Evolutionary conservation across 2,888 invertebrate species (phyloP).

Genomic region (Acronicta aceris): DNA sequence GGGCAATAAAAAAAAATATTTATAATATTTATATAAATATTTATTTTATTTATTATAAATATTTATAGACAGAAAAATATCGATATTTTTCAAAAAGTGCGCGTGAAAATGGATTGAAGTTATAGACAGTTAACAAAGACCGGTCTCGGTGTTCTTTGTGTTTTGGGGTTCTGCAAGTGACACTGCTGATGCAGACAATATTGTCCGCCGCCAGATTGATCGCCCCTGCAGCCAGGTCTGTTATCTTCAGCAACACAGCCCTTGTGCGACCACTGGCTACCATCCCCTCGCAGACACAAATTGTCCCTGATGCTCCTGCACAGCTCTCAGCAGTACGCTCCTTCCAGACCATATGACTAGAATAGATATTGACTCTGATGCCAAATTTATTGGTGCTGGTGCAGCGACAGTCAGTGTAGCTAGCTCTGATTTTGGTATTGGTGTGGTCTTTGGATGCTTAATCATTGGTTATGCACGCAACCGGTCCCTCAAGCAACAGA

Average conservation of each 20-base stretch:
- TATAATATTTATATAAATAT: too few species aligned
- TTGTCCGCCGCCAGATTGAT: constrained; percentile 95
- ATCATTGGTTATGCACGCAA: constrained; percentile 99
- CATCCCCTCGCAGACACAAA: constrained; percentile 91
- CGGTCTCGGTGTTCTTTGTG: too few species aligned
- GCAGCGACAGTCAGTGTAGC: constrained; percentile 99
- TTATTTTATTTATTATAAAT: too few species aligned
- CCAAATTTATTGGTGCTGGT: constrained; percentile 99
- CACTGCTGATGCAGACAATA: too few species aligned
- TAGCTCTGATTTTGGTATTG: constrained; percentile 99
- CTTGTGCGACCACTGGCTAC: constrained; percentile 95
- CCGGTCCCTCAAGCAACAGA: constrained; percentile 98
- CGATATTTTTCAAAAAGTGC: too few species aligned
- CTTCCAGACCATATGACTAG: constrained; percentile 96
- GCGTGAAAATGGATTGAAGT: too few species aligned
- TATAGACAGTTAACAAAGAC: too few species aligned
- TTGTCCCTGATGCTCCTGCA: constrained; percentile 90
- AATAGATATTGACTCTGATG: constrained; percentile 99
- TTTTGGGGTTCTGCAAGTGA: too few species aligned
- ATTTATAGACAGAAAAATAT: too few species aligned
- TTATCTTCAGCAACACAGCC: constrained; percentile 92
- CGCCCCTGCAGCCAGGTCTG: constrained; percentile 95
- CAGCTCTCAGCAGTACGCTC: constrained; percentile 93
- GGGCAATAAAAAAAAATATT: too few species aligned
- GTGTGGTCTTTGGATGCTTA: constrained; percentile 98